These are phyloP conservation scores for Micromesistius poutassou DNA, from an alignment of 2,797 vertebrate species.

Conservation along the genomic window DNA sequence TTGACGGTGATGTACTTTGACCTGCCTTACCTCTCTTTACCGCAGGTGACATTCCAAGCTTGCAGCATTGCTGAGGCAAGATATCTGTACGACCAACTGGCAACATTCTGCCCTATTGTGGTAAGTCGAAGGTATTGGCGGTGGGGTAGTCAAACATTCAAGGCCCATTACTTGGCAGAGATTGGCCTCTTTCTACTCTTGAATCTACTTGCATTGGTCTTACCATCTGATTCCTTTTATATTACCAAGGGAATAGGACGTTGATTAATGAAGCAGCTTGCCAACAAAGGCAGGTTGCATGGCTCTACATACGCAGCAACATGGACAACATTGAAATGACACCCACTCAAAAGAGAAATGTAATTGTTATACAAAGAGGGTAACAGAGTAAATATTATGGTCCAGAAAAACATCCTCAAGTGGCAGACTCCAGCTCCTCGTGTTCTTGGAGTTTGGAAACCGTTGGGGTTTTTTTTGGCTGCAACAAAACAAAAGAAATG, in stretches of 20 bases:
- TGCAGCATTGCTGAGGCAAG: constrained; percentile 97
- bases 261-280: background rate
- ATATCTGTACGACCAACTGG: constrained; percentile 96
- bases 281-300: no score
- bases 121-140: constrained; percentile 74
- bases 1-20: constrained; percentile 40
- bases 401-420: background rate
- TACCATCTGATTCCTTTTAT: background rate
- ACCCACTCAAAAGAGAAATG: background rate
- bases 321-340: background rate
- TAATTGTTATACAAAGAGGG: background rate
- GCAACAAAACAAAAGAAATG: background rate
- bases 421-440: background rate
- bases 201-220: background rate
- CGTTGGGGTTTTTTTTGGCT: background rate
- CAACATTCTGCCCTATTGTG: constrained; percentile 97
- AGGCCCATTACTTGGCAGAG: background rate
- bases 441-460: background rate
- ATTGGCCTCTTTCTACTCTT: background rate
- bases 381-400: background rate
- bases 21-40: constrained; percentile 39
- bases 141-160: constrained; percentile 1
- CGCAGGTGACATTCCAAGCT: constrained; percentile 97
- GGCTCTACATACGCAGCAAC: background rate
- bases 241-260: background rate